Percentiles rank a stretch among this genome's conserved stretches.
phyloP scores from a whole-genome alignment of 37 sponge, comb jelly and placozoan genomes.

The Amphimedon queenslandica region DNA sequence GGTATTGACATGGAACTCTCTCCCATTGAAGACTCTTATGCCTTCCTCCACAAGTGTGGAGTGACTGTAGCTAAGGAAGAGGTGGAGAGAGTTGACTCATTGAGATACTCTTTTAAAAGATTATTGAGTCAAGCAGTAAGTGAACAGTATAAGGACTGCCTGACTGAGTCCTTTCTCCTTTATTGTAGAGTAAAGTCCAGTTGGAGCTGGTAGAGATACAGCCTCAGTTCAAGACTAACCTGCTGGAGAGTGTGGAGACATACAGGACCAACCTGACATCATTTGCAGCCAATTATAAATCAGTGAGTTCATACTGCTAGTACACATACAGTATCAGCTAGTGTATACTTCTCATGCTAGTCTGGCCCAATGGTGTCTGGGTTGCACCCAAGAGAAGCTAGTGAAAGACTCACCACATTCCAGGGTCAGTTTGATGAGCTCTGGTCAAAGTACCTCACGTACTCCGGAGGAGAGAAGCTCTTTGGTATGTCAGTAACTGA shows the following conservation, averaged over 20 bases:
- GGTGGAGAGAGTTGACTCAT: constrained; percentile 90
- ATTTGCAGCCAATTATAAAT: constrained; percentile 46
- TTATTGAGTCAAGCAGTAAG: constrained; percentile 63
- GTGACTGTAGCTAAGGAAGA: constrained; percentile 81
- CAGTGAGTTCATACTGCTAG: constrained; percentile 11
- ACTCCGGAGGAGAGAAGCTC: constrained; percentile 92
- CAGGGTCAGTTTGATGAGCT: constrained; percentile 88
- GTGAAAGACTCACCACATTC: constrained; percentile 83
- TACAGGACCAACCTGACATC: constrained; percentile 51
- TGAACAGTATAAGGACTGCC: background rate
- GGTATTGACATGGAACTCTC: constrained; percentile 83
- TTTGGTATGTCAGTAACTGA: constrained; percentile 90
- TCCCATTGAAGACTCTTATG: constrained; percentile 92
- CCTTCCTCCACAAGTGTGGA: constrained; percentile 75
- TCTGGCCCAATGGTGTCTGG: constrained; percentile 93
- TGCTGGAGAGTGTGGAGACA: constrained; percentile 60
- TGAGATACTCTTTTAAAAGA: constrained; percentile 86
- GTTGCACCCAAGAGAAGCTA: constrained; percentile 87
- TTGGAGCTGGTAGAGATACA: constrained; percentile 70
- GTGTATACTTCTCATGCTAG: constrained; percentile 7
- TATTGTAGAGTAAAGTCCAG: constrained; percentile 56
- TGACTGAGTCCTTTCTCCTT: background rate
- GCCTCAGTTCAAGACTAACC: constrained; percentile 70
- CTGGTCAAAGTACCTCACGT: constrained; percentile 88
- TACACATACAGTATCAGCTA: background rate